Base-by-base conservation (phyloP, 2,113 vertebrate genomes). In the Procavia capensis region DNA sequence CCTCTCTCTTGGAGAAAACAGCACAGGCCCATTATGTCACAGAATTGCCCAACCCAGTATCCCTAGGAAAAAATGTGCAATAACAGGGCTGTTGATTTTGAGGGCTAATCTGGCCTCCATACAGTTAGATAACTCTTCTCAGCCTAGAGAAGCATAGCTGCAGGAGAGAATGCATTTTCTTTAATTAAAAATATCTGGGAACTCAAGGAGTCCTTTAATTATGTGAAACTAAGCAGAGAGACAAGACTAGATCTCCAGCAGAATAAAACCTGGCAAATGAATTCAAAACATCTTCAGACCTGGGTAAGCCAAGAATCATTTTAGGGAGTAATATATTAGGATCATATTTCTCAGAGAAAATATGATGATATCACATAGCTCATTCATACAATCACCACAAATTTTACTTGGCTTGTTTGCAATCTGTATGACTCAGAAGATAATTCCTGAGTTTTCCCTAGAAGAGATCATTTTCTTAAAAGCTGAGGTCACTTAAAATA, bases 161-260 rank as follows among this genome's bases (percentile, higher is more conserved):
- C 78, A 81, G 25, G 88, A 36, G 39, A 90, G n/a, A 10, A n/a
- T 24, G 19, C 22, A 59, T 91, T 95, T 94, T 27, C 45, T 87
- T 93, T 93, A 92, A 92, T 95, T 88, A 95, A 96, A 93, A 93
- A 84, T 88, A 95, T 14, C 39, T 88, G 57, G 75, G 68, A 95
- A 94, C 76, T 78, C 66, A 94, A 85, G 57, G 36, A 90, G 68
- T 82, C 43, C 41, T 79, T 92, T 97, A 88, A 64, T 54, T 54
- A 79, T n/a, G 72, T 81, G 43, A 66, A 94, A 96, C 78, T 89
- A 95, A 95, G 66, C 63, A 47, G 84, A 85, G 39, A 88, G 45
- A 75, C 36, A 54, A 84, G 68, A 80, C 80, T 25, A 11, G 72
- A 10, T 91, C 41, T 95, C 47, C 25, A 85, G 34, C 25, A 89